phyloP scores from a whole-genome alignment of 2,888 invertebrate species.

The Drosophila lutescens region DNA sequence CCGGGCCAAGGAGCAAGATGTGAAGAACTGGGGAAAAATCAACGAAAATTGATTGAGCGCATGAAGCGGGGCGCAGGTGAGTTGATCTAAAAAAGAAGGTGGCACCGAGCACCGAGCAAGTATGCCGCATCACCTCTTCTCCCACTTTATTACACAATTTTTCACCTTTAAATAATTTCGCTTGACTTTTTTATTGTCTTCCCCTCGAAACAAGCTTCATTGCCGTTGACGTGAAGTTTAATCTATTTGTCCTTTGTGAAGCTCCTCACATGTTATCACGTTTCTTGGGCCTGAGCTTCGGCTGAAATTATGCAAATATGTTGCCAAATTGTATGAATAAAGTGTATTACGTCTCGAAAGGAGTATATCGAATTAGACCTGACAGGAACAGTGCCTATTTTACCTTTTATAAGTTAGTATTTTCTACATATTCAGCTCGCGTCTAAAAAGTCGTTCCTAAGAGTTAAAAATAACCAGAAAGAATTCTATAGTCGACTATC shows the following conservation, averaged over 20 bases:
- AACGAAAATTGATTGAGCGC: conserved; percentile 73
- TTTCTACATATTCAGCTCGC: not conserved
- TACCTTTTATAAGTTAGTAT: too few species aligned
- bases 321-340: conserved; percentile 23
- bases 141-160: conserved; percentile 37
- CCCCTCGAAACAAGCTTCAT: conserved; percentile 18
- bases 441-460: too few species aligned
- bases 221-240: conserved; percentile 52
- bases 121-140: not conserved
- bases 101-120: not conserved
- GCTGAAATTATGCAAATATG: conserved; percentile 16
- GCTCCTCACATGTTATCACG: conserved; percentile 27
- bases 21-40: conserved; percentile 23
- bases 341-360: not conserved
- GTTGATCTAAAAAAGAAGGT: conserved; percentile 4
- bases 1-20: conserved; percentile 37
- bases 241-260: conserved; percentile 47
- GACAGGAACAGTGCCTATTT: not conserved
- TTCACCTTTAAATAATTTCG: conserved; percentile 66
- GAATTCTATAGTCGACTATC: too few species aligned
- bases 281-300: conserved; percentile 1
- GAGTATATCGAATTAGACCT: not conserved
- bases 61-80: conserved; percentile 31
- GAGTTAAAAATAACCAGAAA: not conserved
- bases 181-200: conserved; percentile 30